Percentiles rank a stretch among this genome's conserved stretches.
phyloP scores from a whole-genome alignment of 37 sponge, comb jelly and placozoan genomes.

The Crambe crambe region DNA sequence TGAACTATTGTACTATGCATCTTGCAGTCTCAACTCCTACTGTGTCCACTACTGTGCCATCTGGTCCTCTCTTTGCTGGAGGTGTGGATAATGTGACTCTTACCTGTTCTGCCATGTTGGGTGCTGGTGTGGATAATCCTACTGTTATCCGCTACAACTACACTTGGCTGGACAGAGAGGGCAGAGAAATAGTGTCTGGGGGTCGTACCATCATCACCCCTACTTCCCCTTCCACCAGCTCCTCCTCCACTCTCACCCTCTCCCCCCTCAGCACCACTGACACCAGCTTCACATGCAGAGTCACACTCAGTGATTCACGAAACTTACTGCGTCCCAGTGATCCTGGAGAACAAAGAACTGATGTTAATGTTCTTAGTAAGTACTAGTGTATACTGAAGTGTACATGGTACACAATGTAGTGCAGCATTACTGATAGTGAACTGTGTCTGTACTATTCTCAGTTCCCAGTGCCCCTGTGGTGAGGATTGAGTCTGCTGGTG shows the following conservation, averaged over 20 bases:
- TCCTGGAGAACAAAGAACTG: neutral
- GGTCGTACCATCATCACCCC: conserved; percentile 3
- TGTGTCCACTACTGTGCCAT: conserved; percentile 2
- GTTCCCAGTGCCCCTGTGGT: neutral
- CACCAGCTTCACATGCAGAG: conserved; percentile 20
- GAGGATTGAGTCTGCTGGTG: neutral
- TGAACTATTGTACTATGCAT: too few relatives aligned
- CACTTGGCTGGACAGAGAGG: neutral
- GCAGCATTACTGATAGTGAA: too few relatives aligned
- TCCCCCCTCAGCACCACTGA: conserved; percentile 21
- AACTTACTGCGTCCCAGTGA: neutral
- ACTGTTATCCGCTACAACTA: neutral
- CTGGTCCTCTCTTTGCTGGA: neutral
- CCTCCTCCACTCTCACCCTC: conserved; percentile 13
- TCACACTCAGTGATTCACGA: neutral
- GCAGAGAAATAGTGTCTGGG: neutral
- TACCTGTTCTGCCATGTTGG: conserved; percentile 17
- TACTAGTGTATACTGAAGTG: too few relatives aligned
- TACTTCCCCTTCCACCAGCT: neutral
- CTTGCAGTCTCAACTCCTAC: conserved; percentile 8
- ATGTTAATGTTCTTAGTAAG: conserved; percentile 11
- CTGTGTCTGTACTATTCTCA: neutral
- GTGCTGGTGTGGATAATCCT: neutral
- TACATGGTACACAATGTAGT: too few relatives aligned
- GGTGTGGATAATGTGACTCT: neutral